phyloP scores from a whole-genome alignment of 2,113 vertebrate species.

The Chaetops frenatus region DNA sequence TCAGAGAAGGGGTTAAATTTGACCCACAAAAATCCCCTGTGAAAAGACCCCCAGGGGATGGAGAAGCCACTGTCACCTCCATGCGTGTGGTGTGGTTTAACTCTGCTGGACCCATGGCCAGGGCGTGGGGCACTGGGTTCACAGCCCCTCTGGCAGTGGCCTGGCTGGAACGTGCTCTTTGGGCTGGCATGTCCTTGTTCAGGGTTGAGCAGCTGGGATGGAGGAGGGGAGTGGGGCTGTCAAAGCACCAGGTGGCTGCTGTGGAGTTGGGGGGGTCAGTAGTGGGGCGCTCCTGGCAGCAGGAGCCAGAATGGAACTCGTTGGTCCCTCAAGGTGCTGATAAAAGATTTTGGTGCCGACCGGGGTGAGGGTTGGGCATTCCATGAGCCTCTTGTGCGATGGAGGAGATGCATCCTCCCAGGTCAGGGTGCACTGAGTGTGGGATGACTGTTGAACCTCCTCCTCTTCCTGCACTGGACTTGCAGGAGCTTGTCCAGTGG shows the following conservation, averaged over 20 bases:
- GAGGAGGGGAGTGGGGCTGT: background rate
- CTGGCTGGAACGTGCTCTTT: background rate
- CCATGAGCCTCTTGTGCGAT: background rate
- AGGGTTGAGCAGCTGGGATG: background rate
- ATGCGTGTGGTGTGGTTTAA: background rate
- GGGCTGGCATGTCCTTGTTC: background rate
- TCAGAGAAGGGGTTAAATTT: background rate
- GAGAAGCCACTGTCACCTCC: background rate
- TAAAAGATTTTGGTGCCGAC: background rate
- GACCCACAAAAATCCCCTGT: background rate
- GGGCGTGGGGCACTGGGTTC: background rate
- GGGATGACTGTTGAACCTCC: background rate
- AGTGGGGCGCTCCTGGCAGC: background rate
- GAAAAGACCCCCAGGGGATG: background rate
- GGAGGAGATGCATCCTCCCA: background rate
- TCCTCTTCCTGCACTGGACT: background rate
- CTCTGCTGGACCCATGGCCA: background rate
- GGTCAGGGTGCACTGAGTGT: background rate
- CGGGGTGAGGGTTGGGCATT: background rate
- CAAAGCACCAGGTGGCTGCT: background rate
- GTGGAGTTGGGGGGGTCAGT: background rate
- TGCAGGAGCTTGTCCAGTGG: background rate
- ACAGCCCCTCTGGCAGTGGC: background rate
- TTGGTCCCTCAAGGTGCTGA: background rate
- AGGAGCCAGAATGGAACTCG: background rate